Evolutionary conservation across 2,888 invertebrate genomes (phyloP).

Genomic region (Vandiemenella viatica): DNA sequence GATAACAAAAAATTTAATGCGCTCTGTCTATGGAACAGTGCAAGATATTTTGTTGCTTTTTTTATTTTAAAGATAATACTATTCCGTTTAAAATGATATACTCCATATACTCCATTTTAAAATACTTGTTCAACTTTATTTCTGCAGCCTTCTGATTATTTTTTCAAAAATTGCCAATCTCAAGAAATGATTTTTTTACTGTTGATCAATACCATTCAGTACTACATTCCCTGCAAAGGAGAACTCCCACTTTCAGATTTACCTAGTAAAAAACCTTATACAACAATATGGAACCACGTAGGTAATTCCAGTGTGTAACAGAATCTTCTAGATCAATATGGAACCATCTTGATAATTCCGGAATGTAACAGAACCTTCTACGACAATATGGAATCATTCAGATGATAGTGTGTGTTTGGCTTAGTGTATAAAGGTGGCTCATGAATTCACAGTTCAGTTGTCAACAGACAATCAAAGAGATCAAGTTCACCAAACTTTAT

Average conservation of each 20-base stretch:
- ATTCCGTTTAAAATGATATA: not conserved
- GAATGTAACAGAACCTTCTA: not conserved
- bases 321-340: not conserved
- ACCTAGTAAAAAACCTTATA: not conserved
- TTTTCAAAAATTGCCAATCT: not conserved
- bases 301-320: not conserved
- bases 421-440: not conserved
- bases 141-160: not conserved
- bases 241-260: not conserved
- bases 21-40: not conserved
- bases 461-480: not conserved
- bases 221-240: not conserved
- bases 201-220: not conserved
- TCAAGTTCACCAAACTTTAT: not conserved
- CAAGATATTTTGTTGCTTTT: not conserved
- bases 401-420: not conserved
- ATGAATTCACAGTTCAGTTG: not conserved
- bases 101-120: not conserved
- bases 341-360: not conserved
- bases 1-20: constrained; percentile 1
- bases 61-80: not conserved
- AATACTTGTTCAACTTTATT: not conserved
- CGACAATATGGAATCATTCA: not conserved
- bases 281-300: not conserved
- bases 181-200: not conserved